Evolutionary conservation across 2,113 vertebrate species (phyloP), one percentile per base, ranked within the genome.

Genomic region (Ciconia boyciana): DNA sequence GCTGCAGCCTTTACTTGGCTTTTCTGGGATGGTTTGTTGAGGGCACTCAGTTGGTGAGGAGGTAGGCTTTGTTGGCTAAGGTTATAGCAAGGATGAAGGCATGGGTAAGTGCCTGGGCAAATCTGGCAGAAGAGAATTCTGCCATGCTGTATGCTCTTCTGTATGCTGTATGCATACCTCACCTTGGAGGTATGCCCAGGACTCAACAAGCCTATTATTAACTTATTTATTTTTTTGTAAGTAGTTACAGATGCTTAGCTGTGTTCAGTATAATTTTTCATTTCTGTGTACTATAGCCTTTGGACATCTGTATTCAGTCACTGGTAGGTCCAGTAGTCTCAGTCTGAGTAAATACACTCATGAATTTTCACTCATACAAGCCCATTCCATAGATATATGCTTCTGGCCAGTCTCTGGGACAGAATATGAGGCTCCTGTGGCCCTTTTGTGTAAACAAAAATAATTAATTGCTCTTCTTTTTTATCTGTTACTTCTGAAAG

Each of bases 31-130:
- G 5, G 6, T 26, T 81, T 41, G 15, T 22, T 72, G 46, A 87
- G n/a, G 25, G 9, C 8, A 13, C 4, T 49, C 1, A 15, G 18
- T 0, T 25, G 1, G 10, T 25, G 22, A 83, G 16, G 21, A 48
- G 29, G 20, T 0, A 13, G 18, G 28, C 41, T 81, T 80, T 13
- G 36, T 25, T 76, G 48, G 13, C 13, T 48, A 54, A 68, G 8
- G 15, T 62, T 54, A 24, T 32, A 13, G 11, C 11, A 36, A 52
- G n/a, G 24, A 41, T 58, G 16, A 54, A 20, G 9, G 12, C 19
- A 51, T 2, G 2, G 10, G 13, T 41, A 25, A 48, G 10, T 61
- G 5, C 8, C 7, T 48, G 46, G 34, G 13, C 29, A 81, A 68
- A 17, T 16, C 20, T 44, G 51, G 6, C 32, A 75, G 61, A 54